Percentiles rank a stretch among this genome's conserved stretches.
Evolutionary conservation across 2,113 vertebrate species (phyloP).

Genomic region (Calonectris borealis): DNA sequence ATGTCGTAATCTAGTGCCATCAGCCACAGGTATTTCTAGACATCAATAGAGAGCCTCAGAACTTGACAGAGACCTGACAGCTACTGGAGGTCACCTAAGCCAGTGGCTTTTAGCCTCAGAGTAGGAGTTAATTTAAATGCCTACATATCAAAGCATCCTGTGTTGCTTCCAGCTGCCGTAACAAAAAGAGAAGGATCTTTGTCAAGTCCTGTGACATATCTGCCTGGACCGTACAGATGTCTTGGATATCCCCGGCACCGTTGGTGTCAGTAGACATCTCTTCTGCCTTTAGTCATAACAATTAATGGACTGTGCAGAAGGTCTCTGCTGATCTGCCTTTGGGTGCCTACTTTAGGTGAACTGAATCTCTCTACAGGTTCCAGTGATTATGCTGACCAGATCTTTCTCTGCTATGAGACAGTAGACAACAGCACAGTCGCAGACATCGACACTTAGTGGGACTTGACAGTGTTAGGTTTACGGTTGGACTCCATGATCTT

Average conservation of each 20-base stretch:
- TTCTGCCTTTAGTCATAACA: not conserved
- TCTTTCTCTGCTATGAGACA: not conserved
- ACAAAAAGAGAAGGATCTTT: not conserved
- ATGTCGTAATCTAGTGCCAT: not conserved
- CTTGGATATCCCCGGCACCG: rapidly evolving
- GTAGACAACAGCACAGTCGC: not conserved
- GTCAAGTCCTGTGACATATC: too few species aligned
- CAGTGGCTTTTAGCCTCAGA: not conserved
- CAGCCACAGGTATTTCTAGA: not conserved
- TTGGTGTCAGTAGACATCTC: not conserved
- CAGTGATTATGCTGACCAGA: not conserved
- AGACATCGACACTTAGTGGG: not conserved
- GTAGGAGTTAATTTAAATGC: not conserved
- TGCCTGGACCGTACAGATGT: not conserved
- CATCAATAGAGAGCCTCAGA: not conserved
- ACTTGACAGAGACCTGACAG: not conserved
- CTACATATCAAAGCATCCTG: not conserved
- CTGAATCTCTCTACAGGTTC: not conserved
- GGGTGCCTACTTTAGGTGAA: not conserved
- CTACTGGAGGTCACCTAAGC: not conserved
- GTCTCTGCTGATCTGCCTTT: not conserved
- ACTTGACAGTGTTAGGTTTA: not conserved
- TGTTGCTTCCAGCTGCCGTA: not conserved
- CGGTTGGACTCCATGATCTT: rapidly evolving
- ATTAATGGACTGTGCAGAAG: not conserved